Evolutionary conservation across 2,113 vertebrate genomes (phyloP).

Genomic region (Microtus ochrogaster): DNA sequence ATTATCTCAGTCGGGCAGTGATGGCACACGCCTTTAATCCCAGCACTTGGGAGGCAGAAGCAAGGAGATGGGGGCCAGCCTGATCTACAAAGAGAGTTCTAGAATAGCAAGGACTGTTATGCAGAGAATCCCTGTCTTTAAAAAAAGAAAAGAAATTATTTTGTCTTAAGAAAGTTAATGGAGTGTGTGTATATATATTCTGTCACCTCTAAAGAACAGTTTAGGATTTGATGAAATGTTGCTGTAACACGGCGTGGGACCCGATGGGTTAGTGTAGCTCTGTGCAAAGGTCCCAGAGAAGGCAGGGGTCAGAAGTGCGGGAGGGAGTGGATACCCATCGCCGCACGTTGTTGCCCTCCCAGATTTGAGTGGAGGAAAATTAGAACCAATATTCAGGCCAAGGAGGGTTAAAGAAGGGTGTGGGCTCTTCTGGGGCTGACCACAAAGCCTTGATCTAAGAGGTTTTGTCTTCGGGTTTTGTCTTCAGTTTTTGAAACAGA

Average conservation of each 20-base stretch:
- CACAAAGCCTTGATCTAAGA: not conserved
- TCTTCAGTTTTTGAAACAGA: not conserved
- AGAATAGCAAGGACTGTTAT: too few species aligned
- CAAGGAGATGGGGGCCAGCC: too few species aligned
- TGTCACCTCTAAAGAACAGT: not conserved
- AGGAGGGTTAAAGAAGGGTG: not conserved
- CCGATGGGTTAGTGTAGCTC: not conserved
- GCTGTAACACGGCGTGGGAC: not conserved
- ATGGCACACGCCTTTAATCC: too few species aligned
- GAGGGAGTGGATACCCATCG: not conserved
- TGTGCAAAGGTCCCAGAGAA: not conserved
- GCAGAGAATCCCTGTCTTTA: too few species aligned
- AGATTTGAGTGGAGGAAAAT: slow-evolving; percentile 14
- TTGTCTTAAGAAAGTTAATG: not conserved
- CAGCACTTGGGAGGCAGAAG: too few species aligned
- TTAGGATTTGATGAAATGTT: slow-evolving; percentile 43
- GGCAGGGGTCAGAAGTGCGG: not conserved
- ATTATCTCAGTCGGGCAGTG: not conserved
- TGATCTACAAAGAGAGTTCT: too few species aligned
- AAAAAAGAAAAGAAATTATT: too few species aligned
- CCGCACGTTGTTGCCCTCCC: not conserved
- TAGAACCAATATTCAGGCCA: slow-evolving; percentile 23
- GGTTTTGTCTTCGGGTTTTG: slow-evolving; percentile 25
- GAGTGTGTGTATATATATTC: not conserved
- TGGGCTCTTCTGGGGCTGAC: not conserved